Conservation (phyloP, 1,140 invertebrate species). For the Drosophila parabipectinata region DNA sequence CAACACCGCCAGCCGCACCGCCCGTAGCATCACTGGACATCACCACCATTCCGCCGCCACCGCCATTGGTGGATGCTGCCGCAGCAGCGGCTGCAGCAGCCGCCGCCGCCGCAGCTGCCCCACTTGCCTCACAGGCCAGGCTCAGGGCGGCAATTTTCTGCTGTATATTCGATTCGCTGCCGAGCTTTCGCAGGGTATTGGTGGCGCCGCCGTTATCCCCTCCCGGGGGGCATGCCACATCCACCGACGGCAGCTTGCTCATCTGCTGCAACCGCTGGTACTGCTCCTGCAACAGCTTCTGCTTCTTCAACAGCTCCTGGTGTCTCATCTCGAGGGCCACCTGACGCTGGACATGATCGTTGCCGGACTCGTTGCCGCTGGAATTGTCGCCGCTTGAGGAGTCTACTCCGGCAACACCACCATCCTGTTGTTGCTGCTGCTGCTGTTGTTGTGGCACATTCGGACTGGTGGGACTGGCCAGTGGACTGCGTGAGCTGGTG, state of each 20-base stretch:
- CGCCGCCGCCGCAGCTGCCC: constrained; percentile 86
- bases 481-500: constrained; percentile 91
- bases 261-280: constrained; percentile 94
- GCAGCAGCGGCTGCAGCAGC: constrained; percentile 42
- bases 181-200: constrained; percentile 90
- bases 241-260: constrained; percentile 89
- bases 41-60: constrained; percentile 39
- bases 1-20: constrained; percentile 61
- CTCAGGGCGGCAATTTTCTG: constrained; percentile 89
- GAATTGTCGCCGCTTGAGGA: constrained; percentile 77
- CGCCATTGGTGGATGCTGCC: constrained; percentile 51
- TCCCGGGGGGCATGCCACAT: constrained; percentile 84
- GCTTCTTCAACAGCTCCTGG: constrained; percentile 93
- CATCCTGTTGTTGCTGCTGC: background rate
- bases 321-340: constrained; percentile 92
- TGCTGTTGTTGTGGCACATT: constrained; percentile 84
- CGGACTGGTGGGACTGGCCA: constrained; percentile 91
- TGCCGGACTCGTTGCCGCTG: constrained; percentile 88
- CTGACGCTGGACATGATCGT: constrained; percentile 87
- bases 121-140: constrained; percentile 61
- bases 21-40: constrained; percentile 79
- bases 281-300: constrained; percentile 94
- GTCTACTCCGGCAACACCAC: constrained; percentile 23
- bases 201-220: constrained; percentile 80
- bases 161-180: constrained; percentile 94